Conservation (phyloP, 1,140 invertebrate species). For the Sweltsa coloradensis region DNA sequence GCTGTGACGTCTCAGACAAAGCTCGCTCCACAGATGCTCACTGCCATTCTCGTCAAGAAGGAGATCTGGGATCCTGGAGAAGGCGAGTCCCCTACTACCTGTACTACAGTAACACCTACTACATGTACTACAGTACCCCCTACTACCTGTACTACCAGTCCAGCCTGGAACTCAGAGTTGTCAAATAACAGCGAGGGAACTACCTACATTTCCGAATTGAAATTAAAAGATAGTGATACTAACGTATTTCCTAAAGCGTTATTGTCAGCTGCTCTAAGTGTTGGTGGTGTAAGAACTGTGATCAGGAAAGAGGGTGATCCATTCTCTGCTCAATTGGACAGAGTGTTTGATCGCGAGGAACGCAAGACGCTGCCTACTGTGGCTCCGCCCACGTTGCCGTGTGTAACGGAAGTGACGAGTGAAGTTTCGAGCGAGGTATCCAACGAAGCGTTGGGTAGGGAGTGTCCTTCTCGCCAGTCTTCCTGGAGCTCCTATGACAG, state of each 20-base stretch:
- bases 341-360: constrained; percentile 59
- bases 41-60: constrained; percentile 36
- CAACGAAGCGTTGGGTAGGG: constrained; percentile 23
- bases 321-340: constrained; percentile 57
- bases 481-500: constrained; percentile 72
- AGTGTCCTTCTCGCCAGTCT: constrained; percentile 49
- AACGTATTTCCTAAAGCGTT: too few species aligned
- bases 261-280: too few species aligned
- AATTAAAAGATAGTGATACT: not conserved
- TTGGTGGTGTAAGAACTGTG: not conserved
- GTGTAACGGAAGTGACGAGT: constrained; percentile 5
- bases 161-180: constrained; percentile 33
- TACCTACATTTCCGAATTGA: constrained; percentile 7
- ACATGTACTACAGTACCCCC: constrained; percentile 5
- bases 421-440: too few species aligned
- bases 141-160: constrained; percentile 5
- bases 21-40: constrained; percentile 20
- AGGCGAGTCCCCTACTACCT: constrained; percentile 22
- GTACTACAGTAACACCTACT: constrained; percentile 20
- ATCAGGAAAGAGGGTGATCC: constrained; percentile 38
- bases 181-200: not conserved
- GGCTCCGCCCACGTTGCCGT: not conserved
- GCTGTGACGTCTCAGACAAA: constrained; percentile 21
- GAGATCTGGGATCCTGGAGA: constrained; percentile 51
- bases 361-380: constrained; percentile 27